Conservation (phyloP, 2,113 vertebrate species). For the Beaufortia kweichowensis region DNA sequence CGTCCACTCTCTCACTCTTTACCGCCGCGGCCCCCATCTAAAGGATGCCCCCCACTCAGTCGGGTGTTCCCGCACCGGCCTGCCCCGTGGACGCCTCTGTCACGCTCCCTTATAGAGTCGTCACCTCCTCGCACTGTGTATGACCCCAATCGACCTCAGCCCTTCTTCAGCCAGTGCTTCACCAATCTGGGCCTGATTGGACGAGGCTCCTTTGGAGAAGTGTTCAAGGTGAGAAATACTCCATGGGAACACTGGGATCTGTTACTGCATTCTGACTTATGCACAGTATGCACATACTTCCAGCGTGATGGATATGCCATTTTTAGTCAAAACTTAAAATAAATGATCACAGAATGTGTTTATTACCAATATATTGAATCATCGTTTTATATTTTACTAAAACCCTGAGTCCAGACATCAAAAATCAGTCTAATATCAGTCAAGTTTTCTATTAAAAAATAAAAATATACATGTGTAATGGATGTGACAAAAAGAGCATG, state of each 20-base stretch:
- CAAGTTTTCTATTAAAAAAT: too few species aligned
- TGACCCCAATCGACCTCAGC: constrained; percentile 75
- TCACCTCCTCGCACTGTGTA: constrained; percentile 68
- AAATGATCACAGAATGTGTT: too few species aligned
- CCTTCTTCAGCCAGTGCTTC: constrained; percentile 87
- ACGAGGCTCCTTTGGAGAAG: constrained; percentile 86
- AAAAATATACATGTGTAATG: too few species aligned
- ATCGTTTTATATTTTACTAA: too few species aligned
- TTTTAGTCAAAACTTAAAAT: too few species aligned
- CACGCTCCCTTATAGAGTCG: constrained; percentile 67
- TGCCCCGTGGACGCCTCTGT: constrained; percentile 77
- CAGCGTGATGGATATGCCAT: too few species aligned
- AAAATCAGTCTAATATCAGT: too few species aligned
- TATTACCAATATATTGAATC: too few species aligned
- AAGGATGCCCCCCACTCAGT: constrained; percentile 76
- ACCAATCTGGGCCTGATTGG: constrained; percentile 81
- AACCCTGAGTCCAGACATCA: too few species aligned
- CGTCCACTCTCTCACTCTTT: constrained; percentile 62
- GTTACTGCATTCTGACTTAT: neutral
- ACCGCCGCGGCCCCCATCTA: constrained; percentile 79
- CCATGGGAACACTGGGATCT: neutral
- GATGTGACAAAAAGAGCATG: too few species aligned
- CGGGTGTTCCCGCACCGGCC: constrained; percentile 77
- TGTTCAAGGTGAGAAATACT: constrained; percentile 80
- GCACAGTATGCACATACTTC: too few species aligned